Percentiles rank a stretch among this genome's conserved stretches.
Evolutionary conservation across 92 coral and sea anemone genomes (phyloP).

Genomic region (Desmophyllum pertusum): DNA sequence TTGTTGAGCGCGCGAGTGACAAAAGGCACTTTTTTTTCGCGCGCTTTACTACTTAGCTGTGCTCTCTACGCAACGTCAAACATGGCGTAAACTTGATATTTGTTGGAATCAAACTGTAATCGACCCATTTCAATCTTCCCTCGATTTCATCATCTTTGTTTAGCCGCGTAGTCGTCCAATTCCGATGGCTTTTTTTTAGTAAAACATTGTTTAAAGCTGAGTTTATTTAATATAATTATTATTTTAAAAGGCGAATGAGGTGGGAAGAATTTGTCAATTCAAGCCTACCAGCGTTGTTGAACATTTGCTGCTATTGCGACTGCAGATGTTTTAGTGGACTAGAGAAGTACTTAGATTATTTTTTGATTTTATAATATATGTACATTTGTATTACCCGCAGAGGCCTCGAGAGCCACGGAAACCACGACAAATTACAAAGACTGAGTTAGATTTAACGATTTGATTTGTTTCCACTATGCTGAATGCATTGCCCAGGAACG

Average conservation of each 20-base stretch:
- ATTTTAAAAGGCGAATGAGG: no score
- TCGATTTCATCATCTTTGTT: neutral
- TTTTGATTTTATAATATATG: no score
- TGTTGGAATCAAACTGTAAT: neutral
- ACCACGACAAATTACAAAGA: neutral
- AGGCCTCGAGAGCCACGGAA: neutral
- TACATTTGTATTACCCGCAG: neutral
- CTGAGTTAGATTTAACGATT: neutral
- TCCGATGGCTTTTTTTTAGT: neutral
- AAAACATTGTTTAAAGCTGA: neutral
- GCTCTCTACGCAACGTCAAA: no score
- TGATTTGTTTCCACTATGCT: no score
- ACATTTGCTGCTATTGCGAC: neutral
- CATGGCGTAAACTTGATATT: neutral
- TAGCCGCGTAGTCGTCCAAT: neutral
- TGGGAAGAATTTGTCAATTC: no score
- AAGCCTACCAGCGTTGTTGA: neutral
- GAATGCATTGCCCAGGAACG: no score
- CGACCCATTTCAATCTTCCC: neutral
- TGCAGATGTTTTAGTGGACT: neutral
- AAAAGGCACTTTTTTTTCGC: no score
- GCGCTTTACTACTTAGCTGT: no score
- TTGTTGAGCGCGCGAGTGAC: neutral
- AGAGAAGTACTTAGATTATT: no score
- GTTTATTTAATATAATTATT: neutral